phyloP scores from a whole-genome alignment of 2,888 invertebrate species.

The Drosophila austrosaltans region DNA sequence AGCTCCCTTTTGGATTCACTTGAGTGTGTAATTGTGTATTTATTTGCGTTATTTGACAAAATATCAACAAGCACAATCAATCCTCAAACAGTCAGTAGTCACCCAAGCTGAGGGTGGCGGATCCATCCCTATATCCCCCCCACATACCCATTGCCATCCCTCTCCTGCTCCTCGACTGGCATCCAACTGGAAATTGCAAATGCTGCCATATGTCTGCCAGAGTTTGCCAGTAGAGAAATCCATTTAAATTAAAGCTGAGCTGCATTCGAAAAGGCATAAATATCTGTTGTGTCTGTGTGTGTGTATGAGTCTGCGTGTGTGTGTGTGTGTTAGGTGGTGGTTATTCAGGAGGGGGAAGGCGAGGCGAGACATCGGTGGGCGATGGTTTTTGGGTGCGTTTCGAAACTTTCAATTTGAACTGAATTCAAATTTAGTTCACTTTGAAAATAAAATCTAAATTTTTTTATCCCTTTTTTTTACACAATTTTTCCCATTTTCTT shows the following conservation, averaged over 20 bases:
- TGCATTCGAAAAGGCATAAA: conserved; percentile 78
- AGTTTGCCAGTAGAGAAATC: conserved; percentile 60
- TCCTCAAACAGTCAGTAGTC: conserved; percentile 65
- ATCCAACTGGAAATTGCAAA: conserved; percentile 57
- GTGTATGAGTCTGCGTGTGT: conserved; percentile 3
- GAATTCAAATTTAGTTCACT: conserved; percentile 70
- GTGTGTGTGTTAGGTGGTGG: conserved; percentile 37
- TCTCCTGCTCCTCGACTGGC: background rate
- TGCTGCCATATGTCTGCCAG: conserved; percentile 72
- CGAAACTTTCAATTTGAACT: conserved; percentile 77
- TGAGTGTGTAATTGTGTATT: conserved; percentile 83
- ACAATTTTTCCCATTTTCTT: conserved; percentile 9
- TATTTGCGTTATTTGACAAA: conserved; percentile 82
- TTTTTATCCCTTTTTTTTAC: conserved; percentile 29
- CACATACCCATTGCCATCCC: background rate
- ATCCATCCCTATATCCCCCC: conserved; percentile 11
- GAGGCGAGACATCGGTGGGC: conserved; percentile 6
- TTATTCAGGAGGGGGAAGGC: background rate
- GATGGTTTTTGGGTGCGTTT: conserved; percentile 44
- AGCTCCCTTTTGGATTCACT: conserved; percentile 65
- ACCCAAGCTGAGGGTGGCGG: conserved; percentile 31
- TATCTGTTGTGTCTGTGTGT: conserved; percentile 47
- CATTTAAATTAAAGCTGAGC: conserved; percentile 79
- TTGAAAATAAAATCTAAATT: conserved; percentile 64
- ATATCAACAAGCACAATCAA: conserved; percentile 82